These are phyloP conservation scores for Matsumurasca onukii DNA, from an alignment of 1,140 invertebrate genomes.

Conservation along the genomic window DNA sequence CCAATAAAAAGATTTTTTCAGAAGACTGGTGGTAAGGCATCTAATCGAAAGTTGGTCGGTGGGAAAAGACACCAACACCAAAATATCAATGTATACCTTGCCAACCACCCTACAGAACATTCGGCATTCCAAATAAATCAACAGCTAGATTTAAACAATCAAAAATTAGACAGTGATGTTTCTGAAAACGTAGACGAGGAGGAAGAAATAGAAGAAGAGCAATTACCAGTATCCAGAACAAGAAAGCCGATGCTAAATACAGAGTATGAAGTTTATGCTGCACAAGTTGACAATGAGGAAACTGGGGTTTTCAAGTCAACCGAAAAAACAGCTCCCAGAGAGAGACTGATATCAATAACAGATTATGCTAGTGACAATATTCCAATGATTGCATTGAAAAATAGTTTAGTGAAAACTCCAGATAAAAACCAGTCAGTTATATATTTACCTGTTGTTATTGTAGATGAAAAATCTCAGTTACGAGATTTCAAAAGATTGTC, in stretches of 20 bases:
- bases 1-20: too few relatives aligned
- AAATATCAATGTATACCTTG: neutral
- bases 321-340: neutral
- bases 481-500: neutral
- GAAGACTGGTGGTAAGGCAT: too few relatives aligned
- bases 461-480: neutral
- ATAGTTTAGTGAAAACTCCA: neutral
- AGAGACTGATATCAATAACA: neutral
- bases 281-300: neutral
- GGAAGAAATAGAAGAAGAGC: neutral
- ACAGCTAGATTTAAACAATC: neutral
- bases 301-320: neutral
- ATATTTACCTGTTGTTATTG: constrained; percentile 9
- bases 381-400: constrained; percentile 6
- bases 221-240: neutral
- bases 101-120: neutral
- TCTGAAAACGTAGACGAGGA: neutral
- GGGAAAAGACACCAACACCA: too few relatives aligned
- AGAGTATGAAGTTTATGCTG: neutral
- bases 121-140: neutral
- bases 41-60: too few relatives aligned
- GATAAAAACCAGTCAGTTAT: neutral
- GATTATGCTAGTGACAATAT: constrained; percentile 5
- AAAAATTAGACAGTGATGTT: neutral
- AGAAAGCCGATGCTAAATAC: neutral